These are phyloP conservation scores for Chaitophorus viminalis DNA, from an alignment of 2,888 invertebrate species.

Conservation along the genomic window DNA sequence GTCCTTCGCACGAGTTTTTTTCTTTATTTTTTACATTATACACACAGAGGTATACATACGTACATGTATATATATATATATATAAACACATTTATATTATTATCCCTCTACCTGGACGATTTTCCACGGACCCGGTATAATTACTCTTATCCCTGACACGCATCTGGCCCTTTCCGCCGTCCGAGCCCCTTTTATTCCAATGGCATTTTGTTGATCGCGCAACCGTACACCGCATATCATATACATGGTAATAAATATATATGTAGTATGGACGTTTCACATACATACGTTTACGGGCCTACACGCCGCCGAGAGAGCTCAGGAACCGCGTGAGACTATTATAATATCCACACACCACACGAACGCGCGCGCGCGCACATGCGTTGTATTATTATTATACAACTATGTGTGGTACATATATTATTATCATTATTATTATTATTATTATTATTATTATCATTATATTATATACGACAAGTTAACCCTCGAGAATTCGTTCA, in stretches of 20 bases:
- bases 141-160: conserved; percentile 27
- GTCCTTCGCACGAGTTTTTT: neutral
- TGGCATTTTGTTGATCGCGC: neutral
- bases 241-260: too few species aligned
- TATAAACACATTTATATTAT: too few species aligned
- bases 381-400: too few species aligned
- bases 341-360: too few species aligned
- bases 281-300: neutral
- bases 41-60: too few species aligned
- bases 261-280: neutral
- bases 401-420: too few species aligned
- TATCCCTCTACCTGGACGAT: neutral
- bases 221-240: neutral
- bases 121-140: conserved; percentile 30
- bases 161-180: neutral
- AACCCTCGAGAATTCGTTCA: neutral
- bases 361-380: too few species aligned
- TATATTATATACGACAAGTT: neutral
- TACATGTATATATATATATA: neutral
- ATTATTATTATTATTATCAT: too few species aligned
- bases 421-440: too few species aligned
- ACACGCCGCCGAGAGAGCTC: too few species aligned
- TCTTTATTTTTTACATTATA: conserved; percentile 14
- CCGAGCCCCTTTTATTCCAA: conserved; percentile 1
- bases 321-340: too few species aligned